Base-by-base conservation (phyloP, 2,113 vertebrate genomes). In the Brachypteracias leptosomus region DNA sequence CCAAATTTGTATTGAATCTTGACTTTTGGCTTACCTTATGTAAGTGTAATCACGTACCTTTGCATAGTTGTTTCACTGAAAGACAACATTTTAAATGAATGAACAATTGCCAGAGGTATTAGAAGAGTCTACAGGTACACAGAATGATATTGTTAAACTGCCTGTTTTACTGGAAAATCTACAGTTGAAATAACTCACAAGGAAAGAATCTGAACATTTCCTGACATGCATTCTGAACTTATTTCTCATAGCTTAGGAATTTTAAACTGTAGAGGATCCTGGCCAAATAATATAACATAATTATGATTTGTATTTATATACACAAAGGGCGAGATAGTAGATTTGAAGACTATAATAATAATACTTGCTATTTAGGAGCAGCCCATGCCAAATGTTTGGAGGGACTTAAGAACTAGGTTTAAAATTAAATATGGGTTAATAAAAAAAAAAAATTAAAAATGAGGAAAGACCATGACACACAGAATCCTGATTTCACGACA, bases 171-270 rank as follows among this genome's bases (percentile, higher is more conserved):
- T 16, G 3, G 36, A 94, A 93, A 91, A 54, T 4, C 31, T 59
- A 44, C 36, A 74, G 66, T 38, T 51, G 31, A 90, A 94, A 81
- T 76, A 93, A 75, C 76, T 71, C 61, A 40, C 33, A 71, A 68
- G 47, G 11, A 91, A 91, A 90, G 29, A 91, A 78, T 25, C 36
- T 62, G 42, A 82, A 85, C 93, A 78, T 89, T 81, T 49, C 80
- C 77, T 86, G 70, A 96, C 94, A 68, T 78, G 90, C 5, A n/a
- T 89, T 96, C 72, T 92, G 51, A 89, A 85, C 79, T 58, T 85
- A 68, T 74, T 89, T 88, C 81, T 97, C 94, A 96, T 47, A 54
- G n/a, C 46, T 78, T 62, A 96, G 68, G 78, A 96, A 96, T 94
- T 88, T 94, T 61, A 91, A 93, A 72, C 57, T 88, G 70, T 49